phyloP scores from a whole-genome alignment of 1,140 invertebrate species.

The Glossosoma conforme region DNA sequence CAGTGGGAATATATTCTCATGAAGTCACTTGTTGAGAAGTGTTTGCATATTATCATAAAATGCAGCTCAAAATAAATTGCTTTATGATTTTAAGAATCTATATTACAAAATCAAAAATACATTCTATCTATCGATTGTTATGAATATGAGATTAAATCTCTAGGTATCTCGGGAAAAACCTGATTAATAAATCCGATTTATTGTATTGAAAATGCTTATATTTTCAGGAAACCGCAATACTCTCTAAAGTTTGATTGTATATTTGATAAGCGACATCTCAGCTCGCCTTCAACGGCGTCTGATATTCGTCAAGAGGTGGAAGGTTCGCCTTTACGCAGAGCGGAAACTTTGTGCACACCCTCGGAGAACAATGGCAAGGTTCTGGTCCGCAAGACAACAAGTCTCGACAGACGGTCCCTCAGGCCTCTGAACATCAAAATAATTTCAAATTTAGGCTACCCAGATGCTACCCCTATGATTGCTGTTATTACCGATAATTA shows the following conservation, averaged over 20 bases:
- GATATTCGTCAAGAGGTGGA: background rate
- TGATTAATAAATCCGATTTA: no score
- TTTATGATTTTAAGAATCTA: no score
- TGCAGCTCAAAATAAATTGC: no score
- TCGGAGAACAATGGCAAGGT: slow-evolving; percentile 6
- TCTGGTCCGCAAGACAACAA: slow-evolving; percentile 15
- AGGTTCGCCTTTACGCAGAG: slow-evolving; percentile 3
- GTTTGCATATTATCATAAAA: no score
- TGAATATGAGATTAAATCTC: no score
- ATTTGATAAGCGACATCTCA: slow-evolving; percentile 10
- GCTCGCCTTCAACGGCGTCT: background rate
- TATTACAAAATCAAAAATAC: no score
- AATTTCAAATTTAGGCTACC: background rate
- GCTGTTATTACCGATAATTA: slow-evolving; percentile 18
- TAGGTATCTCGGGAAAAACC: no score
- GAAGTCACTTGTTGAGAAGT: no score
- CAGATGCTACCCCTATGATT: slow-evolving; percentile 12
- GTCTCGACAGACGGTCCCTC: slow-evolving; percentile 21
- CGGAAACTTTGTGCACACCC: slow-evolving; percentile 6
- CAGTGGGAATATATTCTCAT: no score
- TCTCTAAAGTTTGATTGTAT: slow-evolving; percentile 25
- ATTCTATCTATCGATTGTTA: no score
- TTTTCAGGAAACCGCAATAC: slow-evolving; percentile 12
- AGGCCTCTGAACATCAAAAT: slow-evolving; percentile 14
- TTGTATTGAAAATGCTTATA: no score